A percentile compares a stretch with the other conserved stretches of the same genome.
Conservation (phyloP, 2,888 invertebrate species). For the Ceraclea dissimilis region DNA sequence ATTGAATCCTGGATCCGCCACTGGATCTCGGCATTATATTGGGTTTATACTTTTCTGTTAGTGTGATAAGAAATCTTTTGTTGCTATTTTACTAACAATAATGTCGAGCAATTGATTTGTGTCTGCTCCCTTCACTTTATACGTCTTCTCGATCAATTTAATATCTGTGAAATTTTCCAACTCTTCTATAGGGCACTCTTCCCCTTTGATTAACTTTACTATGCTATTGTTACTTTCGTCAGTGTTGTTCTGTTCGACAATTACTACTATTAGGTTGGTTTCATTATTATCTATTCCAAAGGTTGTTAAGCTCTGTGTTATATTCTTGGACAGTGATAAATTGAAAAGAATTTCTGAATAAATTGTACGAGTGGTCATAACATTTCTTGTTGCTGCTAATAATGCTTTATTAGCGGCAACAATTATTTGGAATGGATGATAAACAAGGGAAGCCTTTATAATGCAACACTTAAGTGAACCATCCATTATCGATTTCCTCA, state of each 20-base stretch:
- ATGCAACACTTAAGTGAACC: slow-evolving; percentile 54
- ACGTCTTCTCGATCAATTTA: slow-evolving; percentile 43
- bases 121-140: slow-evolving; percentile 7
- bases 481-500: slow-evolving; percentile 47
- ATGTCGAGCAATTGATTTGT: slow-evolving; percentile 42
- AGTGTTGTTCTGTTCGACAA: slow-evolving; percentile 32
- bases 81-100: slow-evolving; percentile 59
- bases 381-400: slow-evolving; percentile 39
- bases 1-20: too few relatives aligned
- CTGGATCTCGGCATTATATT: too few relatives aligned
- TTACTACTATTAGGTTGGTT: slow-evolving; percentile 40
- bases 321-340: slow-evolving; percentile 61
- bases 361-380: slow-evolving; percentile 53
- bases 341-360: slow-evolving; percentile 62
- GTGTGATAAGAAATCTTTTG: slow-evolving; percentile 51
- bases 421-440: slow-evolving; percentile 54
- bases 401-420: slow-evolving; percentile 63
- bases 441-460: slow-evolving; percentile 52
- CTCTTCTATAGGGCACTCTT: slow-evolving; percentile 41
- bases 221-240: slow-evolving; percentile 33
- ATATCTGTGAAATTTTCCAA: slow-evolving; percentile 43
- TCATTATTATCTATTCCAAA: slow-evolving; percentile 54
- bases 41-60: too few relatives aligned
- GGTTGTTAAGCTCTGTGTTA: slow-evolving; percentile 56
- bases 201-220: slow-evolving; percentile 47